These are phyloP conservation scores for Eidolon helvum DNA, from an alignment of 2,113 vertebrate species.

Conservation along the genomic window DNA sequence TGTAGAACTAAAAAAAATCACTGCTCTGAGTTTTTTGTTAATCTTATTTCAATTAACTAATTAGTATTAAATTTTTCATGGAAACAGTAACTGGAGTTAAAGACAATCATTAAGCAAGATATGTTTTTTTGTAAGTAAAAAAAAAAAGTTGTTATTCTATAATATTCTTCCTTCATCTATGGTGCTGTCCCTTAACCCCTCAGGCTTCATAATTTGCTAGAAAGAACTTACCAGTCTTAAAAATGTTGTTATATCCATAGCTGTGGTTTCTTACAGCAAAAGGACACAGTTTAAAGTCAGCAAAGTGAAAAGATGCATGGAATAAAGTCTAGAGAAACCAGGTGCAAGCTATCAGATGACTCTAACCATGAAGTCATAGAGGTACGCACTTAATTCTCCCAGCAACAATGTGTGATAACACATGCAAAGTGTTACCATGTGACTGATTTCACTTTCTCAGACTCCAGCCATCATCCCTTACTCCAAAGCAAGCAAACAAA, in stretches of 20 bases:
- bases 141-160: background rate
- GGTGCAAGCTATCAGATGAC: background rate
- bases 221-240: background rate
- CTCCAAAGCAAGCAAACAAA: background rate
- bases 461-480: background rate
- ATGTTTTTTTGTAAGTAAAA: background rate
- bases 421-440: too few relatives aligned
- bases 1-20: background rate
- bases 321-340: background rate
- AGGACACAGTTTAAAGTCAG: background rate
- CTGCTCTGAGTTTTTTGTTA: background rate
- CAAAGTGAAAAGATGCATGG: background rate
- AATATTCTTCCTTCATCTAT: background rate
- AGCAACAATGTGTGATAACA: background rate
- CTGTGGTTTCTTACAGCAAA: background rate
- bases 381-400: background rate
- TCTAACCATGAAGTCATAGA: background rate
- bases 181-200: rapidly evolving
- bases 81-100: background rate
- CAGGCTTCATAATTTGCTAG: background rate
- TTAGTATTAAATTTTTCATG: background rate
- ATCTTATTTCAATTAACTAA: background rate
- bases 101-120: background rate
- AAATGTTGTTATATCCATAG: background rate
- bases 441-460: background rate